These are phyloP conservation scores for Monoplex corrugatus DNA, from an alignment of 2,888 invertebrate species.

Conservation along the genomic window DNA sequence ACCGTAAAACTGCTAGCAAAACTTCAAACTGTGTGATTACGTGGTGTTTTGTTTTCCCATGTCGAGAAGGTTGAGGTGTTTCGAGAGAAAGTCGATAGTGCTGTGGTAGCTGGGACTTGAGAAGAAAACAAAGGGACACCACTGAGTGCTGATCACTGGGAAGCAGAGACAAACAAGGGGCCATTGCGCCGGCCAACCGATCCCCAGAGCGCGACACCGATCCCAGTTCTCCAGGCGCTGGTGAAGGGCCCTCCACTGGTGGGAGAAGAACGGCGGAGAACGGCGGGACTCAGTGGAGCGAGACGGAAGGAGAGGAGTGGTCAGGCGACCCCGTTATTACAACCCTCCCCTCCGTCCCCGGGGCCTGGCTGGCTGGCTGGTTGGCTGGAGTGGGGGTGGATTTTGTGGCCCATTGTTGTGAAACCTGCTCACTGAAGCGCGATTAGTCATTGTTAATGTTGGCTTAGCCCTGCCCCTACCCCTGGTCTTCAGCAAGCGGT, in stretches of 20 bases:
- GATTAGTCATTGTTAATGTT: constrained; percentile 37
- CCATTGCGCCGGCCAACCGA: background rate
- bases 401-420: constrained; percentile 43
- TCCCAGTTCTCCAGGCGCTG: background rate
- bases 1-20: too few relatives aligned
- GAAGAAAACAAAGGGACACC: background rate
- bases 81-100: background rate
- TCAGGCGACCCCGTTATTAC: constrained; percentile 37
- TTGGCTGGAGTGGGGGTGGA: background rate
- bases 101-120: too few relatives aligned
- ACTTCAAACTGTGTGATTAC: too few relatives aligned
- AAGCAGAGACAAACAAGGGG: background rate
- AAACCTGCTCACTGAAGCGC: constrained; percentile 27
- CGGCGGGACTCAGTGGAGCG: background rate
- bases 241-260: background rate
- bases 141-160: background rate
- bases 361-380: background rate
- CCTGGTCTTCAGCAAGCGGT: background rate
- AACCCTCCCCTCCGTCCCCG: constrained; percentile 11
- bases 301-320: constrained; percentile 26
- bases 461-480: constrained; percentile 23
- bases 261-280: background rate
- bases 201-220: background rate
- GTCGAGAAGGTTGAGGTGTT: background rate
- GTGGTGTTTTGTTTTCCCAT: too few relatives aligned